These are phyloP conservation scores for Silurus glanis DNA, from an alignment of 2,113 vertebrate species.

Conservation along the genomic window DNA sequence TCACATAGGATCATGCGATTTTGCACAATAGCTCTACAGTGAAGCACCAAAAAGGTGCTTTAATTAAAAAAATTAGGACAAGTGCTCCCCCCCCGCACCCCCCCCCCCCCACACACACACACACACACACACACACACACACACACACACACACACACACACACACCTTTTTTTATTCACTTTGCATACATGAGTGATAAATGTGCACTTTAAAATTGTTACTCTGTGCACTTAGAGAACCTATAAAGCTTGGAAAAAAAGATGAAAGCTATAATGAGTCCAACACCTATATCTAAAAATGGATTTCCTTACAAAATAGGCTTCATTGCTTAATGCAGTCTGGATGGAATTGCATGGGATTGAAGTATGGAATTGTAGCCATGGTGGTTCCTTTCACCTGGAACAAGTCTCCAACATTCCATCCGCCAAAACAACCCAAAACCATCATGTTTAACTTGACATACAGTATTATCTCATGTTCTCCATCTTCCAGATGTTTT, in stretches of 20 bases:
- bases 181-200: neutral
- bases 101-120: too few species aligned
- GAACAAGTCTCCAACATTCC: too few species aligned
- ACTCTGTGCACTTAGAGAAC: neutral
- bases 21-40: neutral
- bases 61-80: constrained; percentile 5
- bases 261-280: constrained; percentile 2
- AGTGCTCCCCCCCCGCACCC: neutral
- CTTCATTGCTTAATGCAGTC: too few species aligned
- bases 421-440: too few species aligned
- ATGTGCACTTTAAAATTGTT: neutral
- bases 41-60: neutral
- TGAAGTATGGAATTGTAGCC: too few species aligned
- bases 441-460: too few species aligned
- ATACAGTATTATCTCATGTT: too few species aligned
- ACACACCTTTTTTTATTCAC: neutral
- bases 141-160: too few species aligned
- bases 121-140: too few species aligned
- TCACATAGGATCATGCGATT: neutral
- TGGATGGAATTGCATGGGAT: too few species aligned
- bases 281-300: neutral
- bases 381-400: too few species aligned
- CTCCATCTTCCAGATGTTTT: too few species aligned
- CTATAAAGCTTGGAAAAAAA: neutral
- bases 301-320: neutral